Evolutionary conservation across 2,113 vertebrate genomes (phyloP).

Genomic region (Saguinus imperator): DNA sequence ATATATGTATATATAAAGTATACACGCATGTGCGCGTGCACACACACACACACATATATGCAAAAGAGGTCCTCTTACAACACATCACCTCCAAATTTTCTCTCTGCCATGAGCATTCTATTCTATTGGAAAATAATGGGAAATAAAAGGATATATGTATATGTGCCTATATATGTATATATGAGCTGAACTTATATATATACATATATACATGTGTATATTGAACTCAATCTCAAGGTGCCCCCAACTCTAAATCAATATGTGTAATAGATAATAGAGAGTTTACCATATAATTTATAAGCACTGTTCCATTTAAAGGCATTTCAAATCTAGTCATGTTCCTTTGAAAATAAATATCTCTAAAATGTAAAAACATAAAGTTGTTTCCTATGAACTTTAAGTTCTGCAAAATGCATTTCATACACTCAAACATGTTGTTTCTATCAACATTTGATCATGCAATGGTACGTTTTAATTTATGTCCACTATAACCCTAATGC

Average conservation of each 20-base stretch:
- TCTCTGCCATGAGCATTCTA: background rate
- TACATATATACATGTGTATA: background rate
- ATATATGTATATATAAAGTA: too few species aligned
- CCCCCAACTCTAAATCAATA: background rate
- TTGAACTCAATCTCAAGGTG: background rate
- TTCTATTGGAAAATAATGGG: background rate
- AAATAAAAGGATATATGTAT: background rate
- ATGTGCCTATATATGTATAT: too few species aligned
- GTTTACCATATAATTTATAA: background rate
- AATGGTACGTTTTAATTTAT: background rate
- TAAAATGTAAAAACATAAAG: constrained; percentile 15
- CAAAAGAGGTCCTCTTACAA: background rate
- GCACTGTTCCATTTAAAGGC: background rate
- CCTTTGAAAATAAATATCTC: background rate
- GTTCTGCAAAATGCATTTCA: background rate
- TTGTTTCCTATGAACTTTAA: background rate
- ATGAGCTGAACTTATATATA: background rate
- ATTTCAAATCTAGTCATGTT: background rate
- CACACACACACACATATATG: background rate
- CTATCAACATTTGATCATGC: background rate
- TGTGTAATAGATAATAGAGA: background rate
- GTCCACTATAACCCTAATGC: background rate
- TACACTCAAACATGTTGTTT: constrained; percentile 13
- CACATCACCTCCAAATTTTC: background rate
- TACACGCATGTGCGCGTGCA: rapidly evolving